These are phyloP conservation scores for Meteorus sp. DNA, from an alignment of 1,140 invertebrate genomes.

Conservation along the genomic window DNA sequence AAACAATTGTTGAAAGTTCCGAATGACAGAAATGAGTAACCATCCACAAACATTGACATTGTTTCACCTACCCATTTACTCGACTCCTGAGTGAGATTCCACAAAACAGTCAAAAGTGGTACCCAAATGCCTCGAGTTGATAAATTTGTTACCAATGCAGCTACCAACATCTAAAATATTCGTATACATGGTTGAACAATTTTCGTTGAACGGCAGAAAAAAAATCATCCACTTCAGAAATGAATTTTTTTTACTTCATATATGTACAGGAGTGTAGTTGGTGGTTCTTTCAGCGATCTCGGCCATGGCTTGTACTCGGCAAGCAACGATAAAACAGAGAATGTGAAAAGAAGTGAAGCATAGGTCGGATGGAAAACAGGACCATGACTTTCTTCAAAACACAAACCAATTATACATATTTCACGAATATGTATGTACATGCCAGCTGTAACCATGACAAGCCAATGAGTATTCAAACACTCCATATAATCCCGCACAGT, in stretches of 20 bases:
- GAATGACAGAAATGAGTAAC: background rate
- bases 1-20: background rate
- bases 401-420: slow-evolving; percentile 54
- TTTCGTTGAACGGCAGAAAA: background rate
- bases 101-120: slow-evolving; percentile 47
- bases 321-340: slow-evolving; percentile 50
- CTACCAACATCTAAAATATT: slow-evolving; percentile 47
- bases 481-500: slow-evolving; percentile 39
- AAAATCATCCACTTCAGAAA: background rate
- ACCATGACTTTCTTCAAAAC: slow-evolving; percentile 41
- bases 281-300: slow-evolving; percentile 52
- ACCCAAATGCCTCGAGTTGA: slow-evolving; percentile 48
- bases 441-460: slow-evolving; percentile 47
- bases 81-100: slow-evolving; percentile 48
- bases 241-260: slow-evolving; percentile 46
- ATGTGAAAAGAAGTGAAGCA: slow-evolving; percentile 47
- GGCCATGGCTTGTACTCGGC: slow-evolving; percentile 56
- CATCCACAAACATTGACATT: too few relatives aligned
- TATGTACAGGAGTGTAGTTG: slow-evolving; percentile 49
- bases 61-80: slow-evolving; percentile 45
- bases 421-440: slow-evolving; percentile 52
- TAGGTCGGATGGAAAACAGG: slow-evolving; percentile 45
- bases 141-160: slow-evolving; percentile 52
- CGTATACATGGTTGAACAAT: background rate
- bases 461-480: slow-evolving; percentile 52